A percentile compares a stretch with the other conserved stretches of the same genome.
These are phyloP conservation scores for Danaus plexippus DNA, from an alignment of 1,140 invertebrate species.

Conservation along the genomic window DNA sequence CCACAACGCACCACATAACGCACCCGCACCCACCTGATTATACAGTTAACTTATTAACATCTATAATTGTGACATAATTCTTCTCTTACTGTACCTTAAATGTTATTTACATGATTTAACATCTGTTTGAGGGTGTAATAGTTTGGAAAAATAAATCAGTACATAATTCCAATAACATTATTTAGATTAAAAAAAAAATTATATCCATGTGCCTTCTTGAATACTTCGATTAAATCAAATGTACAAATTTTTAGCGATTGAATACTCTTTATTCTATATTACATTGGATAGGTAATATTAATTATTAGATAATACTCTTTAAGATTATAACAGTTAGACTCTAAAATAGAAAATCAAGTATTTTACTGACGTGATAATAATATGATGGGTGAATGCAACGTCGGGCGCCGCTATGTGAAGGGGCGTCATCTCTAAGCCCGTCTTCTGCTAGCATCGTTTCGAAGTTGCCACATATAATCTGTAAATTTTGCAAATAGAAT, in stretches of 20 bases:
- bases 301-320: too few relatives aligned
- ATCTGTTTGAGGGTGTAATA: too few relatives aligned
- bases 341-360: too few relatives aligned
- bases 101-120: too few relatives aligned
- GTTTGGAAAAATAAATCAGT: too few relatives aligned
- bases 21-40: conserved; percentile 45
- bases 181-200: neutral
- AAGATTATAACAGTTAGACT: too few relatives aligned
- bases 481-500: conserved; percentile 10
- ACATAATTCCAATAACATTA: too few relatives aligned
- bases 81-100: too few relatives aligned
- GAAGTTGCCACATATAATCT: conserved; percentile 57
- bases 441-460: conserved; percentile 42
- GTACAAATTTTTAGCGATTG: conserved; percentile 1
- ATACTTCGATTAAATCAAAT: conserved; percentile 1
- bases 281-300: too few relatives aligned
- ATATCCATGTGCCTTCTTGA: neutral
- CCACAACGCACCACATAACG: conserved; percentile 51
- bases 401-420: conserved; percentile 38
- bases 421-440: conserved; percentile 37
- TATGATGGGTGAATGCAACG: conserved; percentile 60
- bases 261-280: neutral
- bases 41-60: neutral
- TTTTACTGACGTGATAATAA: conserved; percentile 54
- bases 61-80: too few relatives aligned